Base-by-base conservation (phyloP, 2,113 vertebrate genomes). In the Cardinalis cardinalis region DNA sequence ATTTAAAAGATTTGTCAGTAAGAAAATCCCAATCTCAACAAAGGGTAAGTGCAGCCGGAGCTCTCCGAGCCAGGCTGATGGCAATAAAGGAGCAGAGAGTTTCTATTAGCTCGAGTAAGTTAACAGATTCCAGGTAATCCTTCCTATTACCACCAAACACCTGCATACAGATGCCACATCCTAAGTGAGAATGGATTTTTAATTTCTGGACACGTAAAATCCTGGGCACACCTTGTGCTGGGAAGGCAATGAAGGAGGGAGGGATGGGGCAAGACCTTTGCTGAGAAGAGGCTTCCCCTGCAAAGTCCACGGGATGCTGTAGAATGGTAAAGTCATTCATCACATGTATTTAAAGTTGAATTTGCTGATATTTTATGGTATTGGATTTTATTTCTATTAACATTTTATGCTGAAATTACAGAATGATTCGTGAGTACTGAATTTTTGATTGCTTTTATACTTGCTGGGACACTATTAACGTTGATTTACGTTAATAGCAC, bases 341-440 rank as follows among this genome's bases (percentile, higher is more conserved):
- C 97, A 98, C 94, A 81, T 96, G 97, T 97, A 98, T 97, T 98
- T 98, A 98, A 98, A 97, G 97, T 97, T 97, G 97, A 97, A 98
- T 98, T 98, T 98, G 98, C 98, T 36, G 97, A 97, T 98, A 98
- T 97, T 98, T 98, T 98, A 98, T 97, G 96, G 97, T 97, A 98
- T 97, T 97, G 95, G 96, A 98, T 98, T 98, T 98, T 98, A 98
- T 98, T 98, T 98, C 97, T 98, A 98, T 98, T 98, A 98, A 98
- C 98, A 98, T 98, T 98, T 98, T 98, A 98, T 98, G 97, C 97
- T 97, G 98, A 98, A 98, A 98, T 98, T 98, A 98, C 97, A 98
- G 97, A 98, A 98, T 98, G 98, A 98, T 98, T 98, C 97, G 97
- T 97, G 97, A 98, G 97, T 98, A 98, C 97, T 98, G 98, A 98